These are phyloP conservation scores for Pipistrellus nathusii DNA, from an alignment of 2,797 vertebrate species.

Conservation along the genomic window DNA sequence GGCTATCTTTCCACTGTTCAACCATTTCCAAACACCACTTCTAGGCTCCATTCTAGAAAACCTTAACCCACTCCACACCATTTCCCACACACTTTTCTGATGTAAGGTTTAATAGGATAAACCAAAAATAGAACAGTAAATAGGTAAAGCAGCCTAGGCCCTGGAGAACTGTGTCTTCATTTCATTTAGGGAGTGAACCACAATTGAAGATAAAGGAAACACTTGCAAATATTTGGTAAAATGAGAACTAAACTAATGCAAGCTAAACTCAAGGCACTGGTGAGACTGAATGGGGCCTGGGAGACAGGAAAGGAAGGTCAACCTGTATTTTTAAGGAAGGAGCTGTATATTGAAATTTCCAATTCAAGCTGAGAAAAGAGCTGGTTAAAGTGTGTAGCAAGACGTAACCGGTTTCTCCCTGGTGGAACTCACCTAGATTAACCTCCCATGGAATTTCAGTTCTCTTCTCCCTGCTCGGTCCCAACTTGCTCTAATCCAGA, in stretches of 20 bases:
- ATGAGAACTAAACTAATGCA: neutral
- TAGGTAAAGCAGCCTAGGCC: constrained; percentile 6
- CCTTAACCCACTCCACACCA: neutral
- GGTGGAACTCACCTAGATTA: constrained; percentile 18
- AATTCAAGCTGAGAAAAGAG: neutral
- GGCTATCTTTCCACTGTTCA: neutral
- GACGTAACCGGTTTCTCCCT: neutral
- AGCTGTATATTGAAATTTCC: constrained; percentile 7
- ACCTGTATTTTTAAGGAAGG: constrained; percentile 39
- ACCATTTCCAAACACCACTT: neutral
- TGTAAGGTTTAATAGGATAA: constrained; percentile 28
- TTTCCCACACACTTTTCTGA: constrained; percentile 35
- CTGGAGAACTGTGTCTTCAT: constrained; percentile 26
- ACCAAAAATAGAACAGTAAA: constrained; percentile 44
- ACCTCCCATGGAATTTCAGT: neutral
- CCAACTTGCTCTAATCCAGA: neutral
- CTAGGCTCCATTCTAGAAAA: neutral
- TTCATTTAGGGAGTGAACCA: constrained; percentile 2
- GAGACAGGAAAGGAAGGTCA: neutral
- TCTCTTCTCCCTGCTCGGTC: neutral
- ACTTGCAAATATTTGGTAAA: constrained; percentile 7
- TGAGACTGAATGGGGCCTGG: neutral
- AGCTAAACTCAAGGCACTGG: neutral
- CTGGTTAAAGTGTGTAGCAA: neutral
- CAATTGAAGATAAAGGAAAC: constrained; percentile 49